These are phyloP conservation scores for Chironomus riparius DNA, from an alignment of 2,888 invertebrate species.

Conservation along the genomic window DNA sequence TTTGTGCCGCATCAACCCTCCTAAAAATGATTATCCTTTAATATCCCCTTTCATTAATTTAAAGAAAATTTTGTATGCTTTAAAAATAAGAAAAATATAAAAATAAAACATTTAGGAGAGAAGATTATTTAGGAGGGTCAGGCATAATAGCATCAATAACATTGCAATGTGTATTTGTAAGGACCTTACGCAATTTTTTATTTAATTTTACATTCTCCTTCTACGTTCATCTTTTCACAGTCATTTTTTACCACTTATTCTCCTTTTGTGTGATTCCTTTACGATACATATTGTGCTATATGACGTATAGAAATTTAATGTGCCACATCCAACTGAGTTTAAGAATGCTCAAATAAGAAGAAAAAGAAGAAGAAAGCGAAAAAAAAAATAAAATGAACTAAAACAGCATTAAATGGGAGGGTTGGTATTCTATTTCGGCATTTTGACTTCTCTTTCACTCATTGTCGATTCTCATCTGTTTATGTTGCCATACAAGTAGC, in stretches of 20 bases:
- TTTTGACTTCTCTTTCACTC: conserved; percentile 10
- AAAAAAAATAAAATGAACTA: background rate
- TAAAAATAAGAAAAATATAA: too few species aligned
- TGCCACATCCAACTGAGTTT: background rate
- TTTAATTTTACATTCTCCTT: background rate
- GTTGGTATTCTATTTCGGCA: conserved; percentile 4
- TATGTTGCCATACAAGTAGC: background rate
- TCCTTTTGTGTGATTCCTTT: background rate
- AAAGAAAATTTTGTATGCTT: background rate
- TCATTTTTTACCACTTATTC: background rate
- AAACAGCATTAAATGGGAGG: background rate
- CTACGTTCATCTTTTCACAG: background rate
- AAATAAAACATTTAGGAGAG: background rate
- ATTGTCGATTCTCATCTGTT: background rate
- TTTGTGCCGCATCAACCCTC: background rate
- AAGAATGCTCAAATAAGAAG: background rate
- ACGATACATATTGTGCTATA: background rate
- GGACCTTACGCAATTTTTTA: conserved; percentile 9
- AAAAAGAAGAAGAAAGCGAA: background rate
- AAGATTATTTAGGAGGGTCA: background rate
- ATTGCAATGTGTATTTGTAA: background rate
- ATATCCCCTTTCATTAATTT: too few species aligned
- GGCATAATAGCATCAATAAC: conserved; percentile 4
- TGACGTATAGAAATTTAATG: background rate
- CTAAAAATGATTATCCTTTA: background rate